Base-by-base conservation (phyloP, 2,797 vertebrate genomes). In the Artibeus jamaicensis region DNA sequence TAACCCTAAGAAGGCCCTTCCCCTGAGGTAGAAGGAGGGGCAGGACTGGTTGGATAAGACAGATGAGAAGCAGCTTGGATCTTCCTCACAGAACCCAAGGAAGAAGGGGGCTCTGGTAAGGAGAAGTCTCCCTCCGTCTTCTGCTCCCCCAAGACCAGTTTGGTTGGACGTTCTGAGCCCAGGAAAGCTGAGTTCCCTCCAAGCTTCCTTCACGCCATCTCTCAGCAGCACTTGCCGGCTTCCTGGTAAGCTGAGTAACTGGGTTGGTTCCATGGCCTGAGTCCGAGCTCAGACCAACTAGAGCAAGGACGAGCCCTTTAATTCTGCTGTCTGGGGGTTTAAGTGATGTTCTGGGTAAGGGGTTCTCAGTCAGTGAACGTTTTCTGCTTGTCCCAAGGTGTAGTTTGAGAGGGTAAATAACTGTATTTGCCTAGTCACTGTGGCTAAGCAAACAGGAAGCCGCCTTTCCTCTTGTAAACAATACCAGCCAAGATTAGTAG, bases 401-500 rank as follows among this genome's bases (percentile, higher is more conserved):
- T 11, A 83, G 22, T 67, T 88, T 68, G 34, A 82, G 68, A 89
- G 48, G 42, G 34, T 83, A 85, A 95, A 79, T 50, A 93, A 32
- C 79, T 46, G 62, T 55, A 74, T 95, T 93, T 93, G 92, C 88
- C 91, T 87, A 44, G 77, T 26, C 71, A 59, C 73, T 2, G 68
- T 50, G 37, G 77, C 93, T 88, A 48, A 87, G 65, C 85, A 93
- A 95, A 94, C 90, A 97, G 94, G 91, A 97, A 96, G 48, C 73
- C 29, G 48, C 84, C 50, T 93, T 67, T 83, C 89, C 70, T 92
- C 59, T 89, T 76, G 44, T 94, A 96, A 96, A 97, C 57, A 94
- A 82, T 53, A 57, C 53, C 0, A 19, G 89, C 86, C 79, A 71
- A 96, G 94, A 93, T 95, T 70, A 93, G 89, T 24, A 82, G 77